Base-by-base conservation (phyloP, 2,113 vertebrate species). In the Siniperca knerii region DNA sequence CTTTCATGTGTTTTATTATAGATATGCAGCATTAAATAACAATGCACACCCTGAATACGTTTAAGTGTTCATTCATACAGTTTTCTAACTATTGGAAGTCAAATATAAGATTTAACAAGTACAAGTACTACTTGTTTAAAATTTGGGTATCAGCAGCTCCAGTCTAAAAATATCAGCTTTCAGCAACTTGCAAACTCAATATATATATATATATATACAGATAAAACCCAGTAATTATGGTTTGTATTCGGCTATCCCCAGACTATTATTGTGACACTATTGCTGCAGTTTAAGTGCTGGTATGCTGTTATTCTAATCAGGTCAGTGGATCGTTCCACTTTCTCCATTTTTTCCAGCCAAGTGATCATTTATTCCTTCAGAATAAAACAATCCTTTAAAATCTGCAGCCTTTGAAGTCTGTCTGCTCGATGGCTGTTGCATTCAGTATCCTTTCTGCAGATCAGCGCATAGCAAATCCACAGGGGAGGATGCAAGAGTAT, bases 301-400 rank as follows among this genome's bases (percentile, higher is more conserved):
- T 55, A 13, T 40, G 20, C 57, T 66, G 37, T 48, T 77, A 37
- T 52, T 84, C 54, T 76, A 84, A 87, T 91, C 72, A 86, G 80
- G 85, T 73, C 79, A 77, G 74, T 54, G 78, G 71, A 88, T 81
- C 44, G 79, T 79, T 87, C 78, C 86, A 77, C 70, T 81, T 82
- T 68, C n/a, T 16, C n/a, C 2, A 37, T 61, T 71, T 83, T 7
- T 54, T 25, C 46, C 7, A 75, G 40, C 83, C 54, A 35, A 88
- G 44, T 84, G 84, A 91, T 91, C 83, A 83, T 77, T 85, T 69
- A 85, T 90, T 91, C 88, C 44, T 50, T 86, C 61, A 89, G 82
- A 85, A 66, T 84, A 6, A 85, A 82, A 79, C 84, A 67, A 64
- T 58, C 77, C 68, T 61, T 82, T 75, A 58, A 86, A 87, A 74